These are phyloP conservation scores for Hydrozoanthus gracilis DNA, from an alignment of 92 coral and sea anemone genomes.

Conservation along the genomic window DNA sequence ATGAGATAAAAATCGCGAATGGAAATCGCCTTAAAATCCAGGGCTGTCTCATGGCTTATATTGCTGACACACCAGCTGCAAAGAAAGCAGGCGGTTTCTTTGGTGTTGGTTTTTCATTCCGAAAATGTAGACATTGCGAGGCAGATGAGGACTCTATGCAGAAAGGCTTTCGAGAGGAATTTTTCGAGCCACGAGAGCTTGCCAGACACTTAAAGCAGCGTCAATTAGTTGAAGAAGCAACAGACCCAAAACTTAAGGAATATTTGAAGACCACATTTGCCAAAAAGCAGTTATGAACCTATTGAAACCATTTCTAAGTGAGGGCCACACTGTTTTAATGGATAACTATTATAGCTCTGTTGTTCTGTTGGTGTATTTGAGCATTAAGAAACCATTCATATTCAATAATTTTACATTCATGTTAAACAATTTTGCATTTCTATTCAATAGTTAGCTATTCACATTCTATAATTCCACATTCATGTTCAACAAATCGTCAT, in stretches of 20 bases:
- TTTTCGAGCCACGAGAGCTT: not conserved
- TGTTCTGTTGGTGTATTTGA: no score
- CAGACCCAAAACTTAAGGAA: conserved; percentile 3
- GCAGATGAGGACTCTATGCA: conserved; percentile 54
- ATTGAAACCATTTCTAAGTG: not conserved
- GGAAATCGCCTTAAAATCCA: not conserved
- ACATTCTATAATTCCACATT: no score
- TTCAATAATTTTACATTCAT: no score
- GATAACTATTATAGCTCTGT: no score
- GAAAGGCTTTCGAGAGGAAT: conserved; percentile 31
- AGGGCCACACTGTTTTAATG: no score
- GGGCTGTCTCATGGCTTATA: conserved; percentile 38
- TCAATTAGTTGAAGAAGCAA: conserved; percentile 18
- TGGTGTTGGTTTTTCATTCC: conserved; percentile 53
- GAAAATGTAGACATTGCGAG: conserved; percentile 59
- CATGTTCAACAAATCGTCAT: no score
- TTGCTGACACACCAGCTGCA: conserved; percentile 54
- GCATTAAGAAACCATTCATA: no score
- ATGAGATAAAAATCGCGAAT: not conserved
- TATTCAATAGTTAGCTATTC: no score
- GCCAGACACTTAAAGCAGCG: conserved; percentile 20
- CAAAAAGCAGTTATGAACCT: no score
- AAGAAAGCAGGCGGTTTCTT: conserved; percentile 56
- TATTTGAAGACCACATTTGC: conserved; percentile 29
- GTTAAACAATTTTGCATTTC: no score